Evolutionary conservation across 1,140 invertebrate genomes (phyloP).

Genomic region (Eufriesea mexicana): DNA sequence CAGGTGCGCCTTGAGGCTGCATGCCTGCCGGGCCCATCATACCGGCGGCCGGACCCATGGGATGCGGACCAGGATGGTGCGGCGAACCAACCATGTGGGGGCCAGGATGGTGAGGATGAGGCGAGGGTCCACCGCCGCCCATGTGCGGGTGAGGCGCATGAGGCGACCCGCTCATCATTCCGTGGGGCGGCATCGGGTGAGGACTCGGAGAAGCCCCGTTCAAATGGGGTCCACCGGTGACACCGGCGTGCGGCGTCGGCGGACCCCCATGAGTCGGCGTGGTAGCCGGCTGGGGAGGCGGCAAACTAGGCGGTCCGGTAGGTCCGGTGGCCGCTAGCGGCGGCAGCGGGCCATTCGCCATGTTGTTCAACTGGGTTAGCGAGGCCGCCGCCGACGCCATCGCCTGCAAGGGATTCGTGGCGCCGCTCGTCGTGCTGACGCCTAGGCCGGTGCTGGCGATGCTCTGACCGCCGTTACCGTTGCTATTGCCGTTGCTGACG

Average conservation of each 20-base stretch:
- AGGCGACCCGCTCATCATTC: constrained; percentile 79
- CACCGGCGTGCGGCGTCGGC: constrained; percentile 76
- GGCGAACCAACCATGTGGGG: constrained; percentile 79
- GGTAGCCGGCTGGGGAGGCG: constrained; percentile 78
- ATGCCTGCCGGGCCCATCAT: constrained; percentile 78
- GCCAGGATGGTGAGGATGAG: constrained; percentile 78
- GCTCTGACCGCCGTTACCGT: constrained; percentile 34
- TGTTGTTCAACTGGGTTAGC: constrained; percentile 80
- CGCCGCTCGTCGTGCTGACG: constrained; percentile 58
- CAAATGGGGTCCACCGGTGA: constrained; percentile 73
- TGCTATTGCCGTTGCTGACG: constrained; percentile 30
- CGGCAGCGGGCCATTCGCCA: constrained; percentile 80
- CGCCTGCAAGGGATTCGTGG: constrained; percentile 77
- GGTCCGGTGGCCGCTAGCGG: constrained; percentile 74
- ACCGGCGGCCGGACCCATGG: constrained; percentile 75
- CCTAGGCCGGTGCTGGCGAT: constrained; percentile 32
- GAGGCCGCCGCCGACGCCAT: constrained; percentile 80
- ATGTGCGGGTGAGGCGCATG: constrained; percentile 78
- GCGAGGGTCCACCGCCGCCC: constrained; percentile 77
- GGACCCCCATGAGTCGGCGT: constrained; percentile 80
- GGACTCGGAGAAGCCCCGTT: constrained; percentile 81
- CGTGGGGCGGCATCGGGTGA: constrained; percentile 80
- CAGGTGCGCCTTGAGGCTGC: constrained; percentile 77
- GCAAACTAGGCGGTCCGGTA: constrained; percentile 72
- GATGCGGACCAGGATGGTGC: constrained; percentile 75